These are phyloP conservation scores for Clamator glandarius DNA, from an alignment of 2,797 vertebrate species.

Conservation along the genomic window DNA sequence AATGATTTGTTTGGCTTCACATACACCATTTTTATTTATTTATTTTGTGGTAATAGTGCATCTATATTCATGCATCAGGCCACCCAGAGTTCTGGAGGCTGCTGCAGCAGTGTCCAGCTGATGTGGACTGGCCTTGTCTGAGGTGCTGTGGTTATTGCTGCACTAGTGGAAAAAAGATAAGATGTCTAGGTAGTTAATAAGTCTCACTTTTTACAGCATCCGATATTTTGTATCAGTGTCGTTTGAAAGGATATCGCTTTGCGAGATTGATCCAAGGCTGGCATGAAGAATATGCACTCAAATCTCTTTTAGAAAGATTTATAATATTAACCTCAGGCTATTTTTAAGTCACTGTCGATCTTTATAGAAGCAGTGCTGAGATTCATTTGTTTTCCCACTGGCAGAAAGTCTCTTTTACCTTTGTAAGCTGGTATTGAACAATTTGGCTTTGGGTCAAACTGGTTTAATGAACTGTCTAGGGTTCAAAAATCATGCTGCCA, in stretches of 20 bases:
- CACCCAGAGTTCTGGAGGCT: background rate
- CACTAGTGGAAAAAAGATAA: slow-evolving; percentile 12
- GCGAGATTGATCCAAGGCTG: slow-evolving; percentile 74
- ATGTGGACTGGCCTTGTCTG: background rate
- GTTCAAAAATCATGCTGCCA: slow-evolving; percentile 61
- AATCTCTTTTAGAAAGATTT: slow-evolving; percentile 83
- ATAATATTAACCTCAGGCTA: slow-evolving; percentile 83
- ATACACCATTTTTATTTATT: background rate
- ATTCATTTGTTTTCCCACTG: slow-evolving; percentile 80
- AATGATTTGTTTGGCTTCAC: background rate
- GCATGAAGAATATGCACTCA: slow-evolving; percentile 81
- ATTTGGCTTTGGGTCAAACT: slow-evolving; percentile 76
- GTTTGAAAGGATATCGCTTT: slow-evolving; percentile 75
- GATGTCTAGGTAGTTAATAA: slow-evolving; percentile 15
- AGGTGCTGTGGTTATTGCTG: background rate
- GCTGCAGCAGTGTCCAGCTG: background rate
- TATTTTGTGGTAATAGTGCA: background rate
- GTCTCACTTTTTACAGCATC: slow-evolving; percentile 66
- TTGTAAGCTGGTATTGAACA: slow-evolving; percentile 77
- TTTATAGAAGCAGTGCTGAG: slow-evolving; percentile 77
- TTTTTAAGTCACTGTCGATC: slow-evolving; percentile 79
- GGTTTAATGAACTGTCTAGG: slow-evolving; percentile 71
- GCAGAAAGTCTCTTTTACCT: slow-evolving; percentile 76
- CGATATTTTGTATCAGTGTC: slow-evolving; percentile 71
- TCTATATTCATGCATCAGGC: background rate